These are phyloP conservation scores for Sphaerophoria rueppellii DNA, from an alignment of 2,888 invertebrate species.

Conservation along the genomic window DNA sequence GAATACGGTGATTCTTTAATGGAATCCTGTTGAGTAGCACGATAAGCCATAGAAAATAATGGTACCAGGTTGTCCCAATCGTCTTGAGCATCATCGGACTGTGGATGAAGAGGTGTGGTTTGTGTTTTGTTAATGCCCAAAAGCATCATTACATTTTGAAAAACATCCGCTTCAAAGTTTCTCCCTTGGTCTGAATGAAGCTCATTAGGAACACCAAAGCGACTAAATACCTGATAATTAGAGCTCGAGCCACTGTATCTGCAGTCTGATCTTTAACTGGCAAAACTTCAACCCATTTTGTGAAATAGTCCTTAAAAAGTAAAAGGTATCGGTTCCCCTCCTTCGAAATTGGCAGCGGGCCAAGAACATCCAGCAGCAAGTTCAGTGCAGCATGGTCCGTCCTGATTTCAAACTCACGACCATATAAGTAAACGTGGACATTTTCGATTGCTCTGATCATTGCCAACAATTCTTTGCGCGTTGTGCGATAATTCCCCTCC, in stretches of 20 bases:
- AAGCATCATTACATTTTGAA: background rate
- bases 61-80: background rate
- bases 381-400: slow-evolving; percentile 27
- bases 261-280: slow-evolving; percentile 15
- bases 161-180: background rate
- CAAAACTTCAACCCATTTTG: slow-evolving; percentile 13
- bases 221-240: slow-evolving; percentile 3
- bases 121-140: slow-evolving; percentile 1
- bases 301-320: background rate
- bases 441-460: slow-evolving; percentile 25
- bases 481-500: slow-evolving; percentile 21
- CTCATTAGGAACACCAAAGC: background rate
- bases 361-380: background rate
- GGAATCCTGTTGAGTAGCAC: slow-evolving; percentile 6
- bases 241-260: background rate
- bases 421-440: slow-evolving; percentile 17
- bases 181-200: too few relatives aligned
- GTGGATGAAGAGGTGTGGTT: background rate
- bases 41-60: slow-evolving; percentile 13
- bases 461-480: slow-evolving; percentile 2
- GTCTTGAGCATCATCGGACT: background rate
- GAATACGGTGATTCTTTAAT: slow-evolving; percentile 16
- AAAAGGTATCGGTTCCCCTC: background rate
- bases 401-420: slow-evolving; percentile 8
- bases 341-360: background rate